Evolutionary conservation across 2,888 invertebrate species (phyloP).

Genomic region (Endomychus coccineus): DNA sequence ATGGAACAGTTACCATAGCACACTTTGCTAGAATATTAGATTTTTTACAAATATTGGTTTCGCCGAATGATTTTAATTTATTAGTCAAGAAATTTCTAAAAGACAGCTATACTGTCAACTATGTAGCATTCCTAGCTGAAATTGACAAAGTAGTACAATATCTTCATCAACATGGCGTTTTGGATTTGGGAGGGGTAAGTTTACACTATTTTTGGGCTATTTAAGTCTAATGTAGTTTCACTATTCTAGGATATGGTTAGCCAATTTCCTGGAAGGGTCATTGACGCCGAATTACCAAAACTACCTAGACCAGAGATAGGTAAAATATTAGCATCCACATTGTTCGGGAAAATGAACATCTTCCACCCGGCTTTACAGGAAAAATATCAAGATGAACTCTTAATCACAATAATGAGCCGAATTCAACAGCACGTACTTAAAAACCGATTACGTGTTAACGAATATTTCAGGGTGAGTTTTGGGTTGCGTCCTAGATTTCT

Average conservation of each 20-base stretch:
- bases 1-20: slow-evolving; percentile 66
- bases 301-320: slow-evolving; percentile 59
- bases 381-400: slow-evolving; percentile 46
- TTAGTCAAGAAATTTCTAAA: slow-evolving; percentile 68
- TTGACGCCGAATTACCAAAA: slow-evolving; percentile 63
- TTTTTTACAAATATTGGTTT: slow-evolving; percentile 61
- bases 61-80: slow-evolving; percentile 64
- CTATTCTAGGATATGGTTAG: slow-evolving; percentile 46
- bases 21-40: slow-evolving; percentile 69
- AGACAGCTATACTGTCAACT: slow-evolving; percentile 70
- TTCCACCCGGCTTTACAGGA: slow-evolving; percentile 55
- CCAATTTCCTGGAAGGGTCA: slow-evolving; percentile 56
- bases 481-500: too few relatives aligned
- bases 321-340: slow-evolving; percentile 45
- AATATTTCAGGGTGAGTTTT: slow-evolving; percentile 59
- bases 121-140: slow-evolving; percentile 64
- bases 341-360: slow-evolving; percentile 48
- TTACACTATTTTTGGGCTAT: too few relatives aligned
- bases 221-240: too few relatives aligned
- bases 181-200: slow-evolving; percentile 51
- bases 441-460: slow-evolving; percentile 56
- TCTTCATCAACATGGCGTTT: slow-evolving; percentile 47
- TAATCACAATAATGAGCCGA: slow-evolving; percentile 52
- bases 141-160: slow-evolving; percentile 60
- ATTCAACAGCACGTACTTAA: slow-evolving; percentile 62